Evolutionary conservation across 2,113 vertebrate genomes (phyloP), one percentile per base, ranked within the genome.

Genomic region (Sakesphorus luctuosus): DNA sequence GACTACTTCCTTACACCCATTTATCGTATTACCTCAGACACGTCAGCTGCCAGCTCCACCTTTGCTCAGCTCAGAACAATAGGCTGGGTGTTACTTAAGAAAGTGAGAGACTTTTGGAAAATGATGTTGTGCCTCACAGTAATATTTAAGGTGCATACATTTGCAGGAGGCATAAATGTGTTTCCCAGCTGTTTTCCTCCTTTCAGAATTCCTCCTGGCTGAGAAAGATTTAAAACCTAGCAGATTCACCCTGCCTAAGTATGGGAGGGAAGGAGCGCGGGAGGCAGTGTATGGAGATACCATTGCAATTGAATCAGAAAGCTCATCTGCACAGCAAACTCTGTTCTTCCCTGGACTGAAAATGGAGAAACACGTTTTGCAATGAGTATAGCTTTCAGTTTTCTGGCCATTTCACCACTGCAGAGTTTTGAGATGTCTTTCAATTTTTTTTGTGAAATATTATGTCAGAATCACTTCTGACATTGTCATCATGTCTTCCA

Each of bases 41-140:
- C 44, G 11, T 95, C 85, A 84, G 95, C 96, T 97, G 97, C 97
- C 97, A 97, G 93, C 91, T 97, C 82, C 96, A 96, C 96, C 97
- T 97, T 96, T 47, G 52, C 91, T 95, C 84, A 87, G 80, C 83
- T 82, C 82, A 46, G 94, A 97, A 94, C 90, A 94, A 92, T 89
- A 81, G 95, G n/a, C 33, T 75, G 82, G 83, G 52, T 77, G 88
- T 98, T 96, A 96, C 96, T 98, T 95, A 93, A 97, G 92, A 92
- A 95, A 97, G 95, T 95, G 97, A 97, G 96, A 97, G 95, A 92
- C 94, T 94, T 94, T 73, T 93, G 80, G 92, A 82, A 92, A 97
- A 91, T 6, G 79, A 68, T 96, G 97, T 82, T 94, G 94, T 3
- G 8, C 85, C 7, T 38, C 36, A 0, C 71, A 58, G 80, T 72